Base-by-base conservation (phyloP, 1,140 invertebrate species). In the Dreissena rostriformis region DNA sequence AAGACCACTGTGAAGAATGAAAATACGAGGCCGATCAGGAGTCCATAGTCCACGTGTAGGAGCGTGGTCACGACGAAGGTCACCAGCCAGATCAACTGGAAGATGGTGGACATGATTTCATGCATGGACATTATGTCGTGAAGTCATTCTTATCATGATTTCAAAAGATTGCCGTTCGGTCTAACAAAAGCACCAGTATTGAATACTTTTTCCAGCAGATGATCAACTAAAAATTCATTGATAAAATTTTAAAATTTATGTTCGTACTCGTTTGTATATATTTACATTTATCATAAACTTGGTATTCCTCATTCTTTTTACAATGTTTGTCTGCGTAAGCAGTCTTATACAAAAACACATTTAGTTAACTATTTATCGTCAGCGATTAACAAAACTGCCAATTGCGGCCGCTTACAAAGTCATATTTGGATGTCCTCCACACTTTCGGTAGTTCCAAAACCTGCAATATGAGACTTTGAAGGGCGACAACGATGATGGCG, bases 401-500 rank as follows among this genome's bases (percentile, higher is more conserved):
- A n/a, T n/a, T 63, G 19, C 19, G 61, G 24, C n/a, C 65, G 83
- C 89, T 91, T 88, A 93, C 92, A 86, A 89, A 93, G 65, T 95
- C 94, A 75, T 92, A 90, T 88, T 89, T 91, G 10, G 94, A 94
- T 15, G 94, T 86, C 67, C 85, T 90, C 89, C 91, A 94, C 11
- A 94, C 86, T 73, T 89, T 80, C 15, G 87, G 89, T 11, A 94
- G 86, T 75, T 94, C 93, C 76, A 88, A 87, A 17, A 94, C 85
- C 89, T 95, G 94, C 53, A 94, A 76, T 68, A 95, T 91, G 86
- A 95, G 92, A 80, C 88, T 89, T 68, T 93, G 93, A 19, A 95
- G 84, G 19, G 94, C 94, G 17, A 95, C 93, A 72, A 95, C 91
- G 67, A 95, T 95, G 70, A 95, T 95, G 51, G 92, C 92, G 8